Evolutionary conservation across 1,140 invertebrate genomes (phyloP), one percentile per base, ranked within the genome.

Genomic region (Pentalonia nigronervosa): DNA sequence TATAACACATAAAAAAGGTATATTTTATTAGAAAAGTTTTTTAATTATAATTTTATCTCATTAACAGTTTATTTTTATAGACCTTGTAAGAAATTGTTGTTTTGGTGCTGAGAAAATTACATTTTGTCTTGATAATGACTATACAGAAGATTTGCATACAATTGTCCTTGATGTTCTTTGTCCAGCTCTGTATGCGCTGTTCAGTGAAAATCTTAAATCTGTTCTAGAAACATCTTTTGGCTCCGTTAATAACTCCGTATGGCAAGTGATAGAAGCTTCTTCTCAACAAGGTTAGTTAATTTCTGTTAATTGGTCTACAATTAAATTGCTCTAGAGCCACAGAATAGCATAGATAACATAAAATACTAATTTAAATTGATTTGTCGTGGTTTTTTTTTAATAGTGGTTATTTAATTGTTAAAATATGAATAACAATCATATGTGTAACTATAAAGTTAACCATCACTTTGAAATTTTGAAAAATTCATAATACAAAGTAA

Each of bases 241-340:
- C 60, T 97, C 97, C 48, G 97, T 98, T 56, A 96, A 97, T 91
- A 98, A 98, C 95, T 98, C 98, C 23, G 97, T 98, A 83, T 99
- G 98, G 98, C 97, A 98, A 95, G 96, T 97, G 81, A 97, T 98
- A 17, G 98, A 98, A 95, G 97, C 97, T 76, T 98, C 98, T n/a
- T 97, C 97, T 36, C 97, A 98, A 95, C 97, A 98, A 96, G 97
- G 97, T 96, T 94, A 94, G 86, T 92, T 53, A 20, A 86, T 86
- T 56, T 47, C 8, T 47, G n/a, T 34, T 60, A 4, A 60, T 60
- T 25, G 7, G 8, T 56, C 20, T 25, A 56, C 23, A 53, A 53
- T 53, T 23, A 23, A 21, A 53, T 53, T 25, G 0, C 41, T 48
- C 84, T 56, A 34, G 84, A 30, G 21, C 47, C 9, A 47, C 9